Conservation (phyloP, 2,113 vertebrate genomes). For the Prunella fulvescens region DNA sequence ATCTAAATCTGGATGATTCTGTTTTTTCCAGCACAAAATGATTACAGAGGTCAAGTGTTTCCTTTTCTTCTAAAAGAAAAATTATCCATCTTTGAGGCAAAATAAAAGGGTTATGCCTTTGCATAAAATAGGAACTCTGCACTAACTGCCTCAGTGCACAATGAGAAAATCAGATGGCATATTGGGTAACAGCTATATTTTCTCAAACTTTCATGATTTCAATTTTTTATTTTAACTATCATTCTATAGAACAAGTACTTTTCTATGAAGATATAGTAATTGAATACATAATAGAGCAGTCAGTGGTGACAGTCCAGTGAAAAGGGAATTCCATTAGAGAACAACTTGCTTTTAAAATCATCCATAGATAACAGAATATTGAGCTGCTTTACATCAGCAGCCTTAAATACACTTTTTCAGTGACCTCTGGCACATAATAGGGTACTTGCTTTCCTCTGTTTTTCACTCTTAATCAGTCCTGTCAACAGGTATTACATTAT, state of each 20-base stretch:
- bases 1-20: neutral
- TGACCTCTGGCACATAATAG: neutral
- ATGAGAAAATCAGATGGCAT: neutral
- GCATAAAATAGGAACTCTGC: neutral
- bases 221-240: neutral
- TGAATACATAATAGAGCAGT: conserved; percentile 29
- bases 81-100: neutral
- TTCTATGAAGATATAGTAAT: neutral
- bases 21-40: neutral
- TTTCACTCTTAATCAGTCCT: neutral
- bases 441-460: neutral
- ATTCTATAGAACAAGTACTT: neutral
- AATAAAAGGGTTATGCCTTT: neutral
- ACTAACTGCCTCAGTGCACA: neutral
- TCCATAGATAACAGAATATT: neutral
- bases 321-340: conserved; percentile 19
- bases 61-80: neutral
- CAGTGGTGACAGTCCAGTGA: conserved; percentile 15
- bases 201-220: neutral
- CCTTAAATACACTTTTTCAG: neutral
- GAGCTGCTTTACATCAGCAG: neutral
- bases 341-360: neutral
- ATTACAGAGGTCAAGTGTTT: neutral
- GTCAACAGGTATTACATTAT: neutral
- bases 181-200: neutral